Evolutionary conservation across 2,888 invertebrate genomes (phyloP), one percentile per base, ranked within the genome.

Genomic region (Stenotaenia linearis): DNA sequence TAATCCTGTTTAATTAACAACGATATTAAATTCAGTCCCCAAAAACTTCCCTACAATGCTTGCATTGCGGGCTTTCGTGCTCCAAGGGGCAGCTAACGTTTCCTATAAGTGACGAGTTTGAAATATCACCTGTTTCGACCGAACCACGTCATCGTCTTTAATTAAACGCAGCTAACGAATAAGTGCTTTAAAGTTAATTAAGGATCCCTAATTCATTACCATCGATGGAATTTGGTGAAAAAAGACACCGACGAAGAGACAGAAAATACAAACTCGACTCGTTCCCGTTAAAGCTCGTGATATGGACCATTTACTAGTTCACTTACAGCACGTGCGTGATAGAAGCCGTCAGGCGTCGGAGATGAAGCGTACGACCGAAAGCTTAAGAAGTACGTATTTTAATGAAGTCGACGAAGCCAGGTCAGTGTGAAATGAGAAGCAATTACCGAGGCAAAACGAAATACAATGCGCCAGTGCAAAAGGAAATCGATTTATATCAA

Each of bases 371-470:
- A 18, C 1, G 69, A 69, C 69, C 15, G 9, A 69, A 69, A 69
- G 25, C 69, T 69, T 28, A 69, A 69, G 69, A 28, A 23, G 69
- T 69, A 28, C 69, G 69, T 69, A 69, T 69, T 69, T 69, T 69
- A 69, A 69, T 69, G 25, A 69, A 69, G 69, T 69, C 69, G 23
- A 23, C 25, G 3, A 25, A 69, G 69, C n/a, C 69, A 69, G 69
- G 69, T 69, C 69, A 69, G 12, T 28, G 69, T 69, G 69, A 69
- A 69, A 69, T 15, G 69, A 23, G 69, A 69, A 69, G 15, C 69
- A 69, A 69, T 69, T 69, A 69, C 69, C 69, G 5, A 25, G 69
- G 23, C 28, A 28, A 25, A 10, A 28, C 69, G 28, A 69, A 69
- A 69, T 18, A 50, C 32, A 50, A 6, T 50, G 50, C 50, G n/a